Percentiles rank a stretch among this genome's conserved stretches.
phyloP scores from a whole-genome alignment of 2,113 vertebrate species.

The Poeciliopsis occidentalis region DNA sequence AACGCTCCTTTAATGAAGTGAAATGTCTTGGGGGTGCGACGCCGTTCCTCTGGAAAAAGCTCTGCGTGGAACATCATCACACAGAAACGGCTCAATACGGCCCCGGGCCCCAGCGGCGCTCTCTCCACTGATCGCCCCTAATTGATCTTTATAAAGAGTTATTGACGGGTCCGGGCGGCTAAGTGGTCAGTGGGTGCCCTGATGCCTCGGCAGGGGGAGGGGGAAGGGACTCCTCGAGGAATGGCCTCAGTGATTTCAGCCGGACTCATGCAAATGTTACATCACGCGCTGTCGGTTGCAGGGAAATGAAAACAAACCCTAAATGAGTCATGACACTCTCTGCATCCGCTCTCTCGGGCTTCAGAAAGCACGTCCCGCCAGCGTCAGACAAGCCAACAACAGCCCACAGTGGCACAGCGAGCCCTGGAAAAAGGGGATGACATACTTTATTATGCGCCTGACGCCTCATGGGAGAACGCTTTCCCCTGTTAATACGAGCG shows the following conservation, averaged over 20 bases:
- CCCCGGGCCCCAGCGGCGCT: constrained; percentile 41
- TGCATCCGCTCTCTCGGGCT: constrained; percentile 19
- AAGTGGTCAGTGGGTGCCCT: constrained; percentile 58
- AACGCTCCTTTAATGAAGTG: constrained; percentile 62
- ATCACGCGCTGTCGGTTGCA: background rate
- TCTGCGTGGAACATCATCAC: constrained; percentile 58
- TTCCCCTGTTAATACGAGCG: constrained; percentile 23
- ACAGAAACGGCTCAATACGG: constrained; percentile 55
- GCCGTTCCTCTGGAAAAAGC: constrained; percentile 27
- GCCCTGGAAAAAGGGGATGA: constrained; percentile 51
- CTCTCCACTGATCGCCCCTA: constrained; percentile 55
- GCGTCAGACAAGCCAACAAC: constrained; percentile 35
- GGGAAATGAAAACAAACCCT: constrained; percentile 17
- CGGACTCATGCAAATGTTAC: background rate
- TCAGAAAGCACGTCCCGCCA: constrained; percentile 29
- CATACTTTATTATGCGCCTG: constrained; percentile 55
- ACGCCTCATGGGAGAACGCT: constrained; percentile 49
- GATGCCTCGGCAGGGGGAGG: constrained; percentile 16
- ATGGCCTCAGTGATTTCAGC: constrained; percentile 21
- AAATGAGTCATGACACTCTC: constrained; percentile 25
- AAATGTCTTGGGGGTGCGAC: constrained; percentile 41
- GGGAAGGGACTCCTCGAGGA: constrained; percentile 19
- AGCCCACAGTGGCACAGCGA: constrained; percentile 33
- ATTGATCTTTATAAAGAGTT: constrained; percentile 75
- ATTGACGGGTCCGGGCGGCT: constrained; percentile 61